Evolutionary conservation across 1,140 invertebrate genomes (phyloP).

Genomic region (Temnothorax nylanderi): DNA sequence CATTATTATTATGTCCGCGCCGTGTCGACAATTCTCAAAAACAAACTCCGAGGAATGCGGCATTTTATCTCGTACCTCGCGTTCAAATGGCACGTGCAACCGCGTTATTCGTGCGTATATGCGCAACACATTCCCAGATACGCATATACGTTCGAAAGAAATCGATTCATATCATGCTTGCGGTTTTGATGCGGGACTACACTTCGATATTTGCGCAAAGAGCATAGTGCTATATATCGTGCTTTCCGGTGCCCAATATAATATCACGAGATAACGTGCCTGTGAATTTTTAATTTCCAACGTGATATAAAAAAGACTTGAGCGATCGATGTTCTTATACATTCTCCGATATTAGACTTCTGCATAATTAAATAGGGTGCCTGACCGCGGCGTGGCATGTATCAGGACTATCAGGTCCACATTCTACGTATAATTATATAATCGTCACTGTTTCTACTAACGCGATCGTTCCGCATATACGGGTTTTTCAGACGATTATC

Average conservation of each 20-base stretch:
- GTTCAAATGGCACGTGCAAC: conserved; percentile 19
- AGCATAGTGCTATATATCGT: background rate
- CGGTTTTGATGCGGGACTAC: background rate
- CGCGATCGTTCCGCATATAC: background rate
- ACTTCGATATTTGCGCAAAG: conserved; percentile 20
- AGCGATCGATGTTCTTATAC: background rate
- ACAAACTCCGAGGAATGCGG: background rate
- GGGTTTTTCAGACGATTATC: conserved; percentile 43
- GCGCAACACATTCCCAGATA: background rate
- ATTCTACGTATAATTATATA: conserved; percentile 21
- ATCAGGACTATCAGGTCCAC: background rate
- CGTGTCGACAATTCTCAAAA: background rate
- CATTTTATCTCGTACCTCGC: conserved; percentile 33
- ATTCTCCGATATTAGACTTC: conserved; percentile 35
- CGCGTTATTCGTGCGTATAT: background rate
- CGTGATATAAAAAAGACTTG: conserved; percentile 11
- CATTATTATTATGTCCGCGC: background rate
- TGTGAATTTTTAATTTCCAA: conserved; percentile 26
- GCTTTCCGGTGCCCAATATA: background rate
- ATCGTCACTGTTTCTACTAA: background rate
- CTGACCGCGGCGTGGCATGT: background rate
- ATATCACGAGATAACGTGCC: conserved; percentile 6
- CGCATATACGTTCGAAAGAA: background rate
- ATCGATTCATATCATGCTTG: conserved; percentile 18
- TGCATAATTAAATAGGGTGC: conserved; percentile 32